Base-by-base conservation (phyloP, 2,113 vertebrate species). In the Spizaetus ornatus region DNA sequence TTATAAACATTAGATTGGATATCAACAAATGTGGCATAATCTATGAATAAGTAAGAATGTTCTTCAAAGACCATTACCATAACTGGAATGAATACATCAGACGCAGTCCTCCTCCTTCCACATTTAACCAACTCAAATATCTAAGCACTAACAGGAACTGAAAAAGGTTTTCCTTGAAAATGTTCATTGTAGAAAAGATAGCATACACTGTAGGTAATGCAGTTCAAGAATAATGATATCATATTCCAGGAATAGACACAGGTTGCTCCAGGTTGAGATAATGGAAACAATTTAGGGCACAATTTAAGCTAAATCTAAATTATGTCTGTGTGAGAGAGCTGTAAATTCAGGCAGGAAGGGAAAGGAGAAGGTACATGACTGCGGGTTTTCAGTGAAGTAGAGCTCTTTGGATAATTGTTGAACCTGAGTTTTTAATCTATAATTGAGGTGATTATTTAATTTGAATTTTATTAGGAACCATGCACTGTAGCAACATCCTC, bases 401-500 rank as follows among this genome's bases (percentile, higher is more conserved):
- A 94, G 47, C 69, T 88, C 48, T 90, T 81, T 36, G 31, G 66
- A 73, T 77, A 93, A 95, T 86, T 96, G 87, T 83, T 94, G 72
- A 97, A 90, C 84, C 61, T 69, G 59, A 90, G 65, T 90, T 95
- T 96, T 86, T 96, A 94, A 93, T 96, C 83, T 91, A 52, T 95
- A 97, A 95, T 86, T 96, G 94, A 92, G 77, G 77, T 82, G 85
- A 91, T 95, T 93, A 92, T 67, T 95, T 97, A 92, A 95, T 95
- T 96, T 82, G 32, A 86, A 92, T 97, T 95, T 95, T 92, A 95
- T 96, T 88, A 97, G 77, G 82, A 96, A 62, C 22, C 50, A 65
- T 70, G 62, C 48, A 93, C 72, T 92, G 78, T 50, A 65, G 81
- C 58, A 95, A 87, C 61, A 93, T 82, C 58, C 79, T 84, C 74